A percentile compares a stretch with the other conserved stretches of the same genome.
These are phyloP conservation scores for Cyprinodon tularosa DNA, from an alignment of 2,113 vertebrate species.

Conservation along the genomic window DNA sequence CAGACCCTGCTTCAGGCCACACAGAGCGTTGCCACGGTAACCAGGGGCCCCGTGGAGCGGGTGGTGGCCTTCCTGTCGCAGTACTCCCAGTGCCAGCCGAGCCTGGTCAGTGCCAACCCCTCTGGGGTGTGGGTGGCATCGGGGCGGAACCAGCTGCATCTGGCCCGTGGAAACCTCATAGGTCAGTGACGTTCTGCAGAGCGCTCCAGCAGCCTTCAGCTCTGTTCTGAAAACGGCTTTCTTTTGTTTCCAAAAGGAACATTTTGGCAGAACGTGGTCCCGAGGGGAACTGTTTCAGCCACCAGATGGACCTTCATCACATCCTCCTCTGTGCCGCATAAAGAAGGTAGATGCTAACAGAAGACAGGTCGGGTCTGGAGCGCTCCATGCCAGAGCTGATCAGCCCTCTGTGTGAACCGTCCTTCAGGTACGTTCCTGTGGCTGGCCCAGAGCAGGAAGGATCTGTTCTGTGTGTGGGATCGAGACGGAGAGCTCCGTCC, in stretches of 20 bases:
- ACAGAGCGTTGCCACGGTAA: slow-evolving; percentile 89
- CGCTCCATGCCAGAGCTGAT: not conserved
- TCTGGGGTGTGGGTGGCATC: slow-evolving; percentile 95
- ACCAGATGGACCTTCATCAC: slow-evolving; percentile 93
- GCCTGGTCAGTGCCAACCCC: slow-evolving; percentile 87
- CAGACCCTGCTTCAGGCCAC: slow-evolving; percentile 94
- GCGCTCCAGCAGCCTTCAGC: not conserved
- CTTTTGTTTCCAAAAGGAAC: slow-evolving; percentile 80
- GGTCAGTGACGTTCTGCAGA: slow-evolving; percentile 74
- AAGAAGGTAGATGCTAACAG: slow-evolving; percentile 65
- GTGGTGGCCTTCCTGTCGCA: slow-evolving; percentile 95
- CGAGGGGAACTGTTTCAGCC: slow-evolving; percentile 92
- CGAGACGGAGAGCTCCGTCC: slow-evolving; percentile 88
- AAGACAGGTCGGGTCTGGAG: too few species aligned
- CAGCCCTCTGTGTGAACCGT: slow-evolving; percentile 10
- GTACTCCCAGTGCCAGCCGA: slow-evolving; percentile 92
- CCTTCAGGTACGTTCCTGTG: slow-evolving; percentile 89
- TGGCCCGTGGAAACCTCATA: slow-evolving; percentile 90
- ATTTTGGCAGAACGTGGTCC: slow-evolving; percentile 91
- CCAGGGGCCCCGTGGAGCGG: slow-evolving; percentile 91
- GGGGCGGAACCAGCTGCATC: slow-evolving; percentile 92
- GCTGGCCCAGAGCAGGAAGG: slow-evolving; percentile 94
- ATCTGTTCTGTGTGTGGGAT: slow-evolving; percentile 91
- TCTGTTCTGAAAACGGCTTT: not conserved
- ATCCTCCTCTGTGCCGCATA: slow-evolving; percentile 85